Conservation (phyloP, 2,797 vertebrate species). For the Tachyglossus aculeatus region DNA sequence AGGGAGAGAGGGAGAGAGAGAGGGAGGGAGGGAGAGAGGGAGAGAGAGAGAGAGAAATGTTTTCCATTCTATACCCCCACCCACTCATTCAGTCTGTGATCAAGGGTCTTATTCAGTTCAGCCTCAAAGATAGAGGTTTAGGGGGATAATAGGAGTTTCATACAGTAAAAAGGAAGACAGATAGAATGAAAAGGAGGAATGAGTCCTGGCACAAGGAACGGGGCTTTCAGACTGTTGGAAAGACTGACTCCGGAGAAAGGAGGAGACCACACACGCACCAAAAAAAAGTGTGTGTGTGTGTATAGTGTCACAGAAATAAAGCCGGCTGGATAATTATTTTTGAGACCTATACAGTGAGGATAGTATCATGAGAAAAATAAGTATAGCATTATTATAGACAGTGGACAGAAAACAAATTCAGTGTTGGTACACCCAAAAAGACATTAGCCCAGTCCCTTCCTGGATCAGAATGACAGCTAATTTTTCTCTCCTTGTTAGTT, state of each 20-base stretch:
- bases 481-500: background rate
- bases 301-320: fast-evolving
- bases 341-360: background rate
- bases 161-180: background rate
- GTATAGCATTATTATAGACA: conserved; percentile 12
- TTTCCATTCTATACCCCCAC: conserved; percentile 40
- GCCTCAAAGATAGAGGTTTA: background rate
- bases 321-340: background rate
- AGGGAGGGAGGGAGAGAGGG: too few relatives aligned
- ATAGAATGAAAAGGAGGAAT: background rate
- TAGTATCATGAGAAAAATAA: background rate
- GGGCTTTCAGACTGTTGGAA: conserved; percentile 7
- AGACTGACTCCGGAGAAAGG: too few relatives aligned
- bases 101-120: conserved; percentile 35
- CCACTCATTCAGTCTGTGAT: conserved; percentile 10
- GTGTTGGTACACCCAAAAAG: background rate
- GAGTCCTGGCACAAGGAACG: conserved; percentile 19
- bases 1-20: too few relatives aligned
- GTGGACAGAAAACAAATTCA: background rate
- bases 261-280: background rate
- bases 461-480: conserved; percentile 7
- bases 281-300: too few relatives aligned
- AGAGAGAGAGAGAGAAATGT: conserved; percentile 43
- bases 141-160: conserved; percentile 23
- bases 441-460: background rate